phyloP scores from a whole-genome alignment of 2,888 invertebrate genomes.

The Eupithecia tripunctaria region DNA sequence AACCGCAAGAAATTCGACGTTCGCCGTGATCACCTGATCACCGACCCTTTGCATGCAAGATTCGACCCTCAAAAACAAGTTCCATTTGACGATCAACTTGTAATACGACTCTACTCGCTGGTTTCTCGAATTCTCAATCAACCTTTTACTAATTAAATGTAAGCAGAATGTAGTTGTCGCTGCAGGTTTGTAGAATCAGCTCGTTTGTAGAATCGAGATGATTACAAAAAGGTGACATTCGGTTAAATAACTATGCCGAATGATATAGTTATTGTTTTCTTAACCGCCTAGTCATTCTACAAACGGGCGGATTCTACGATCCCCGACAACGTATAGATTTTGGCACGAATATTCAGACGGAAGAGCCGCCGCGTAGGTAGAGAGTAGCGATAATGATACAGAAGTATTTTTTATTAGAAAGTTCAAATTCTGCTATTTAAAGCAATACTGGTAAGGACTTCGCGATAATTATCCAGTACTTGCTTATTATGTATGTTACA shows the following conservation, averaged over 20 bases:
- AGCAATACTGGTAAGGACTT: neutral
- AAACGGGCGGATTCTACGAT: too few species aligned
- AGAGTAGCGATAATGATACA: neutral
- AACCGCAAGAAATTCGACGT: conserved; percentile 12
- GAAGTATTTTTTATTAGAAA: neutral
- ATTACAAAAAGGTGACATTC: neutral
- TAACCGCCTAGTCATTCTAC: too few species aligned
- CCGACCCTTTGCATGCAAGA: conserved; percentile 53
- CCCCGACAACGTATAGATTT: neutral
- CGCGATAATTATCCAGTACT: neutral
- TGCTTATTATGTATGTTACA: neutral
- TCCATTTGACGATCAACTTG: conserved; percentile 50
- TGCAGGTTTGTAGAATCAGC: neutral
- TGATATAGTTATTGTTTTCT: too few species aligned
- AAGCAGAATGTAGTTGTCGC: neutral
- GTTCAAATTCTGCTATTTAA: neutral
- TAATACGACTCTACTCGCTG: conserved; percentile 20
- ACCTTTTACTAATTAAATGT: conserved; percentile 11
- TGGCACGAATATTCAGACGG: neutral
- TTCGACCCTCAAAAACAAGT: conserved; percentile 65
- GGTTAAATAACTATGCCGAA: neutral
- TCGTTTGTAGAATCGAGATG: neutral
- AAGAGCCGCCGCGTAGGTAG: neutral
- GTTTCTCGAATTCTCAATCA: conserved; percentile 23
- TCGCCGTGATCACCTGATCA: conserved; percentile 23